These are phyloP conservation scores for Ferrisia virgata DNA, from an alignment of 2,888 invertebrate genomes.

Conservation along the genomic window DNA sequence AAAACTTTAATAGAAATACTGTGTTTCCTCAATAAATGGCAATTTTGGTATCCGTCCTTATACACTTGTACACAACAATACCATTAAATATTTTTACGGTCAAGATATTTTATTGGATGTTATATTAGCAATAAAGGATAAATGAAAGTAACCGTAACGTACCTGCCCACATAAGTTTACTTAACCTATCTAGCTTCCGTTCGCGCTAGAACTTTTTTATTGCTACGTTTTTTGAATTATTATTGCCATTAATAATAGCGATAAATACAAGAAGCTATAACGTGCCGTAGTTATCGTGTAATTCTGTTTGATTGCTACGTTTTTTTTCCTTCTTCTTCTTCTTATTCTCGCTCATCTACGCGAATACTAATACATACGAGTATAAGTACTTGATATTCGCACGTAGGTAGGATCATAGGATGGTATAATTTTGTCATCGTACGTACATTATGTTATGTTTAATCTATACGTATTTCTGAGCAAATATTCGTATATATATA, in stretches of 20 bases:
- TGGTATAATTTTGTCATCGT: background rate
- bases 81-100: slow-evolving; percentile 44
- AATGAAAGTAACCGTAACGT: slow-evolving; percentile 34
- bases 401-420: no score
- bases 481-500: no score
- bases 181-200: slow-evolving; percentile 45
- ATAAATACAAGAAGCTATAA: slow-evolving; percentile 43
- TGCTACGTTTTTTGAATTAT: slow-evolving; percentile 45
- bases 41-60: slow-evolving; percentile 37
- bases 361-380: background rate
- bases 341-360: slow-evolving; percentile 8
- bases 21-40: slow-evolving; percentile 40
- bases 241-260: slow-evolving; percentile 44
- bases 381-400: no score
- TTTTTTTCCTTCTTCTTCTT: slow-evolving; percentile 22
- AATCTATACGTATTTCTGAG: background rate
- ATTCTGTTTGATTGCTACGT: slow-evolving; percentile 38
- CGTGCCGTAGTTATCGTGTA: slow-evolving; percentile 43
- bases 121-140: slow-evolving; percentile 44
- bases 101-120: slow-evolving; percentile 41
- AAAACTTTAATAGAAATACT: slow-evolving; percentile 42
- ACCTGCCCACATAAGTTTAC: slow-evolving; percentile 46
- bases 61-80: slow-evolving; percentile 41
- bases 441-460: background rate
- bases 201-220: slow-evolving; percentile 39